These are phyloP conservation scores for Thaumatotibia leucotreta DNA, from an alignment of 1,140 invertebrate species.

Conservation along the genomic window DNA sequence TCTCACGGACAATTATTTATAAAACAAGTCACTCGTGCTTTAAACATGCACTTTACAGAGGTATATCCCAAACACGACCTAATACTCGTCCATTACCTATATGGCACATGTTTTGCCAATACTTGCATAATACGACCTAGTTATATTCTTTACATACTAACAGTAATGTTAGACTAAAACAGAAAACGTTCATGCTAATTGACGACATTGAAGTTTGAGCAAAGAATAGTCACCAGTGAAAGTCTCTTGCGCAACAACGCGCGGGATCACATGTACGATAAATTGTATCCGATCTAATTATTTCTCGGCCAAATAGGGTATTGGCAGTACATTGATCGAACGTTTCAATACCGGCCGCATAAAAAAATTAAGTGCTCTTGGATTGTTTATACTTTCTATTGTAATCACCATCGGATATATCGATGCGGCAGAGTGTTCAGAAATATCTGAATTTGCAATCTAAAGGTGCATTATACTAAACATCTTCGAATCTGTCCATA, in stretches of 20 bases:
- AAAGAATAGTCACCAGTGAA: conserved; percentile 43
- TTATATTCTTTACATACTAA: background rate
- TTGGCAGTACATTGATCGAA: background rate
- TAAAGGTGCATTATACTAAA: no score
- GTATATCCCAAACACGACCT: background rate
- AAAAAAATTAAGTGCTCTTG: background rate
- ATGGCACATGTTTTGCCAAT: background rate
- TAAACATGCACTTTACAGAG: background rate
- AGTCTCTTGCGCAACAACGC: conserved; percentile 46
- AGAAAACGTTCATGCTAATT: conserved; percentile 54
- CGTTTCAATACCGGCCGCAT: background rate
- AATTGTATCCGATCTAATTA: conserved; percentile 3
- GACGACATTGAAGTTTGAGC: conserved; percentile 48
- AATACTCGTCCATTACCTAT: background rate
- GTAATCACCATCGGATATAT: background rate
- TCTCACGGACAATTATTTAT: background rate
- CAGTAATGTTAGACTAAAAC: conserved; percentile 4
- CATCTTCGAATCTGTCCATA: no score
- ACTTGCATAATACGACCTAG: conserved; percentile 5
- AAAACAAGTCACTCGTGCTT: background rate
- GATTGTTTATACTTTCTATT: background rate
- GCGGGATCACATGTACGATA: conserved; percentile 27
- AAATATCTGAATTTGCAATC: no score
- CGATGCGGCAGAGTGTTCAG: no score
- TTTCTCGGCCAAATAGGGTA: conserved; percentile 5